Base-by-base conservation (phyloP, 2,113 vertebrate species). In the Oophaga pumilio region DNA sequence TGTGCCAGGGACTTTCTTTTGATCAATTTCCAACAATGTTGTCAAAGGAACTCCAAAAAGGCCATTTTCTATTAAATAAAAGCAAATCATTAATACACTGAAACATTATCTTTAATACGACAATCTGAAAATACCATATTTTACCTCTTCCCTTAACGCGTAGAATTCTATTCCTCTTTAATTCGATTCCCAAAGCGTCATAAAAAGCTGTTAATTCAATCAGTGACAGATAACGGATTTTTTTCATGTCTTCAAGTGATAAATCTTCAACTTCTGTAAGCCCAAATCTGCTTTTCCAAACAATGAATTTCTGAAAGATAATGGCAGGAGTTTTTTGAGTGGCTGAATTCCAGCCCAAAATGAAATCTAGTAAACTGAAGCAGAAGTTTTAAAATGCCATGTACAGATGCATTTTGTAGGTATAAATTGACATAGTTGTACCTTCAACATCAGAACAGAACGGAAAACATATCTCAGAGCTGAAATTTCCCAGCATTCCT, bases 11-110 rank as follows among this genome's bases (percentile, higher is more conserved):
- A 94, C 91, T 88, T 93, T 97, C 92, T 97, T 98, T 84, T 96
- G 96, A 93, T 99, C 97, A 3, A 94, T 97, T 78, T 98, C 96
- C 90, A 99, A 86, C 66, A 99, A 90, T 0, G 94, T 90, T 0
- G 93, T 89, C 4, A 99, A 95, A 74, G 98, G 94, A 84, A 98
- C 97, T 10, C 97, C 96, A 17, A 99, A 99, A 83, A 98, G 96
- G 14, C 97, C 97, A 0, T 89, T 94, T 91, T 98, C 98, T 99
- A 43, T 43, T 43, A 89, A 6, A 82, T 90, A 0, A 91, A 64
- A 6, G 59, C 24, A 52, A 71, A 74, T 76, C 24, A 76, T 17
- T 62, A 74, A 89, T 89, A 14, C 5, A 2, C 7, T 24, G 18
- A 59, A 68, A 84, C 24, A 8, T 43, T 17, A 18, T 2, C 1